Evolutionary conservation across 2,888 invertebrate genomes (phyloP), one percentile per base, ranked within the genome.

Genomic region (Dinocampus coccinellae): DNA sequence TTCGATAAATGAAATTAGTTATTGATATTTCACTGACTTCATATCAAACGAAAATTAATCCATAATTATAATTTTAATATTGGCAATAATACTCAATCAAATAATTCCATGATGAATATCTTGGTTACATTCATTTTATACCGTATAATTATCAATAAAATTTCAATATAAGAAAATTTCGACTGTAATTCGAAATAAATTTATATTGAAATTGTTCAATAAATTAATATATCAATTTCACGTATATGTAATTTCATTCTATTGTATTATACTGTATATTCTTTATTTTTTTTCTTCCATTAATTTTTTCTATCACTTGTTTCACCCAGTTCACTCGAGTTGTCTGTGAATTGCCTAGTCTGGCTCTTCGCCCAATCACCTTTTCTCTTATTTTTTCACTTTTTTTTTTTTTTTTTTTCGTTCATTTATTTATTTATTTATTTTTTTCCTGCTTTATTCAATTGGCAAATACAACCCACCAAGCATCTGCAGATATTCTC

Each of bases 331-430:
- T 22, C 26, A 55, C 24, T 55, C 11, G 55, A 24, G 55, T 55
- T 55, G 13, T 3, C 55, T 55, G 22, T 55, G 24, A 13, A 24
- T 24, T 13, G 55, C 24, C 47, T 24, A 24, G 55, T 55, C 47
- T 55, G 55, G 55, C 55, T 55, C 55, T 24, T n/a, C 13, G 55
- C 55, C 47, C 55, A 55, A 55, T 55, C 55, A 55, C 24, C 55
- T 11, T 55, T 55, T 26, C 22, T 55, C 55, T 26, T 24, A n/a
- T n/a, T n/a, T n/a, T n/a, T n/a, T n/a, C n/a, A n/a, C n/a, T n/a
- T n/a, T n/a, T n/a, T n/a, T n/a, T n/a, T n/a, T n/a, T n/a, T n/a
- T n/a, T n/a, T n/a, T n/a, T n/a, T n/a, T n/a, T n/a, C n/a, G n/a
- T n/a, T n/a, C n/a, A n/a, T n/a, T n/a, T n/a, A n/a, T n/a, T n/a